phyloP scores from a whole-genome alignment of 2,888 invertebrate species.

The Eledona agricola region DNA sequence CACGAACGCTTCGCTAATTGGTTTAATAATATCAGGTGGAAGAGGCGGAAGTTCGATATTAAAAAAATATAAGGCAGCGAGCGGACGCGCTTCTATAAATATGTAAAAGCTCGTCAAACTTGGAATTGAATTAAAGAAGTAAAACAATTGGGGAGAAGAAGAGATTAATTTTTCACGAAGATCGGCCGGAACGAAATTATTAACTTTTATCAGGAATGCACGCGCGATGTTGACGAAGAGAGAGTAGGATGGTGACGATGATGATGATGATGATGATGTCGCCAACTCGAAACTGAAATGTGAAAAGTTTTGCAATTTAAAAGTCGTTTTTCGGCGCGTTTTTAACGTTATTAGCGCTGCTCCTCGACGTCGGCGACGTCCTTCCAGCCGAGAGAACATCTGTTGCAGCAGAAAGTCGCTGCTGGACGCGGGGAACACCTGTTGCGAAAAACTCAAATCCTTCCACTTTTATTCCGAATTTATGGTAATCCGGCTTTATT shows the following conservation, averaged over 20 bases:
- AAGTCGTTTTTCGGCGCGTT: conserved; percentile 39
- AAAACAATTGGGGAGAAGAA: conserved; percentile 52
- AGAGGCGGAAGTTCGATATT: conserved; percentile 13
- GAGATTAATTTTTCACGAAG: conserved; percentile 51
- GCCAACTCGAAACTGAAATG: conserved; percentile 49
- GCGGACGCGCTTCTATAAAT: conserved; percentile 40
- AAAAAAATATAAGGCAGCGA: conserved; percentile 13
- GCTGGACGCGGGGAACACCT: conserved; percentile 34
- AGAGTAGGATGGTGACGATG: too few species aligned
- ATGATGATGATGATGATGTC: conserved; percentile 46
- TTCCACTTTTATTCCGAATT: conserved; percentile 32
- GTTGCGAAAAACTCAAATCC: conserved; percentile 37
- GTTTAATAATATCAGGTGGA: conserved; percentile 18
- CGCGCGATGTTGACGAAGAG: conserved; percentile 48
- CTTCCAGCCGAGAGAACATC: conserved; percentile 20
- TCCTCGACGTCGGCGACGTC: conserved; percentile 2
- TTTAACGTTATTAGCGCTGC: conserved; percentile 34
- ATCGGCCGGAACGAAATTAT: conserved; percentile 42
- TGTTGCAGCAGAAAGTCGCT: conserved; percentile 33
- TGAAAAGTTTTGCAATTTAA: conserved; percentile 49
- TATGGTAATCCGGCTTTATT: conserved; percentile 37
- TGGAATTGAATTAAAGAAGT: conserved; percentile 51
- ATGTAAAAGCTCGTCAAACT: conserved; percentile 45
- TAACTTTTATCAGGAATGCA: conserved; percentile 44
- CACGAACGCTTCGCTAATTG: too few species aligned